Percentiles rank a stretch among this genome's conserved stretches.
These are phyloP conservation scores for Mesembrinibis cayennensis DNA, from an alignment of 2,113 vertebrate genomes.

Conservation along the genomic window DNA sequence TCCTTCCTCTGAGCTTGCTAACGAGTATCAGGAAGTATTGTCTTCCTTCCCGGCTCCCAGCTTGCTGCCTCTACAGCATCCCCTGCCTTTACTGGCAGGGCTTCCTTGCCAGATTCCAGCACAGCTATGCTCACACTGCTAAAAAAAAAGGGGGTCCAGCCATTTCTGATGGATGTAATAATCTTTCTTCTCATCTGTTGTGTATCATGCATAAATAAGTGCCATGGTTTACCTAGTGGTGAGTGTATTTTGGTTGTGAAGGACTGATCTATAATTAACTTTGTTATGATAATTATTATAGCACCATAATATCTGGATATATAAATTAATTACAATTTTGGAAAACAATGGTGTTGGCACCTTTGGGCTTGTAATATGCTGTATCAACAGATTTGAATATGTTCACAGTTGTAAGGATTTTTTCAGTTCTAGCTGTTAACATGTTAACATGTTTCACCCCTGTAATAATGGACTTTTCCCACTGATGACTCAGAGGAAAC, in stretches of 20 bases:
- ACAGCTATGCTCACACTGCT: background rate
- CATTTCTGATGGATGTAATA: background rate
- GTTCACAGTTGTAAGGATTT: background rate
- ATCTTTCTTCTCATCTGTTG: background rate
- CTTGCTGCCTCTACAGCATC: background rate
- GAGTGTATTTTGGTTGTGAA: background rate
- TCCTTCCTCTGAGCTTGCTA: slow-evolving; percentile 12
- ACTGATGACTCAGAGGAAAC: slow-evolving; percentile 4
- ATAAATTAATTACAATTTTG: background rate
- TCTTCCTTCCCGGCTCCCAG: slow-evolving; percentile 33
- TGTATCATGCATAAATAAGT: background rate
- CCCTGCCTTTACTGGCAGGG: background rate
- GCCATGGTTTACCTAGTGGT: background rate
- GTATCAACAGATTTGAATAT: background rate
- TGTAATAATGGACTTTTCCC: background rate
- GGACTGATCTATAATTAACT: background rate
- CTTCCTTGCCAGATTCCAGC: background rate
- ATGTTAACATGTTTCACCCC: background rate
- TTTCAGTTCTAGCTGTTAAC: background rate
- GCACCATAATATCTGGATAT: background rate
- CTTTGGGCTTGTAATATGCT: background rate
- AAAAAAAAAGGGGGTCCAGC: background rate
- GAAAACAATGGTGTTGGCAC: background rate
- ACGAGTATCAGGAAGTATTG: slow-evolving; percentile 21
- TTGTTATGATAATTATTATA: background rate